Evolutionary conservation across 2,888 invertebrate species (phyloP), one percentile per base, ranked within the genome.

Genomic region (Chironomus riparius): DNA sequence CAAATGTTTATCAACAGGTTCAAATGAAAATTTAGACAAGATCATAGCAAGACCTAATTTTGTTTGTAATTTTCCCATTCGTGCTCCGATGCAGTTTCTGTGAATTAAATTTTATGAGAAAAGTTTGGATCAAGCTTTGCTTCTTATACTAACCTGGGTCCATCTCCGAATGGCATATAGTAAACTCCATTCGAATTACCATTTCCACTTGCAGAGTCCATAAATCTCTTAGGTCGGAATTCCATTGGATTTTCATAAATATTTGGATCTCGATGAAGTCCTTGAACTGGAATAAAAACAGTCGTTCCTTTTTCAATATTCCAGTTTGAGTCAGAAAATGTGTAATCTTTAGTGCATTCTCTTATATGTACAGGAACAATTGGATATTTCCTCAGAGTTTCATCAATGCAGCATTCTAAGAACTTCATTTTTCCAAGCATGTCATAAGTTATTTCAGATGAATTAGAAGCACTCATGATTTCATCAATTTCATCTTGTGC

Each of bases 401-500:
- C 71, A 24, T 71, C 56, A 28, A 71, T 71, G 15, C 50, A 50
- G 50, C 50, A 50, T 7, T 71, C 71, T 3, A 71, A 24, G 12
- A 50, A 71, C 24, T 50, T 71, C 4, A 71, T 10, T 7, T 71
- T 28, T 21, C 56, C 22, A n/a, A 71, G 13, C 24, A 28, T 13
- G 5, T 71, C 71, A 56, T 56, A 56, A 0, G 56, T 56, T 0
- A 56, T 50, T 15, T 24, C 71, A 7, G 21, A 22, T 12, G 71
- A 10, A n/a, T 24, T 28, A 77, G 75, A 77, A 78, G 3, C 76
- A 76, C 3, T 78, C n/a, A 22, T 24, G 6, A 71, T 80, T 6
- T 79, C 77, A 21, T 83, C 81, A 38, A 86, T 79, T 71, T 86
- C 85, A 0, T 80, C 77, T 22, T 81, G 79, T 0, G 81, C 81